Evolutionary conservation across 2,797 vertebrate species (phyloP).

Genomic region (Hirundo rustica): DNA sequence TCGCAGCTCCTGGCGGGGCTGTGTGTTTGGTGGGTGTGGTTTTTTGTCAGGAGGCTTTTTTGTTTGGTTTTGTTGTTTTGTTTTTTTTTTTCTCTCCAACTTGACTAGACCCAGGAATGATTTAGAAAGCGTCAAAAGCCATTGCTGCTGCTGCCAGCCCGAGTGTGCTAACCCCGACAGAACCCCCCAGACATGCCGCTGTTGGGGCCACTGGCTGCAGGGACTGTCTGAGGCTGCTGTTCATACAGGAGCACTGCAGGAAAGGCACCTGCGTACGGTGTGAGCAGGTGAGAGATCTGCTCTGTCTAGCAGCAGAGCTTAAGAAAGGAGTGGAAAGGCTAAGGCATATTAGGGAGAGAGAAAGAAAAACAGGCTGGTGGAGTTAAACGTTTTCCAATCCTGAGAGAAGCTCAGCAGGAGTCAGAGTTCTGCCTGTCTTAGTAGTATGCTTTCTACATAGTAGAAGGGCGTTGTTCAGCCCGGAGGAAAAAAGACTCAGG

Average conservation of each 20-base stretch:
- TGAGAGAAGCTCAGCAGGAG: background rate
- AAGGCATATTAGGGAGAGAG: background rate
- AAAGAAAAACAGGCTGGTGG: background rate
- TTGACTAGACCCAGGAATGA: too few relatives aligned
- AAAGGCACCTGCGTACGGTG: rapidly evolving
- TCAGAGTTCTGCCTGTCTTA: too few relatives aligned
- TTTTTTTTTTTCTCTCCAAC: too few relatives aligned
- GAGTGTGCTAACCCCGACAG: rapidly evolving
- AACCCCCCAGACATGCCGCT: rapidly evolving
- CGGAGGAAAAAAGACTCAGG: rapidly evolving
- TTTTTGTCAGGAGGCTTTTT: background rate
- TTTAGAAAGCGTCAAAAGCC: rapidly evolving
- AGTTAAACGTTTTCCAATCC: background rate
- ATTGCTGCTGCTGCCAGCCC: background rate
- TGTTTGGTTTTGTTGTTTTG: background rate
- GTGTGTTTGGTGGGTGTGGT: rapidly evolving
- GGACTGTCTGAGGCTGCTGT: too few relatives aligned
- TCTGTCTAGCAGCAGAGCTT: background rate
- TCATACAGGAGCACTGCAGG: too few relatives aligned
- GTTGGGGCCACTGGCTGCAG: background rate
- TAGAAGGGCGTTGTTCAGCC: background rate
- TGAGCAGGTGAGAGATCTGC: background rate
- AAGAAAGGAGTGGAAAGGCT: background rate
- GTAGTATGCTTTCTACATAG: too few relatives aligned
- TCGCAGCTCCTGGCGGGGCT: background rate